Percentiles rank a stretch among this genome's conserved stretches.
Conservation (phyloP, 2,888 invertebrate genomes). For the Mythimna pallens region DNA sequence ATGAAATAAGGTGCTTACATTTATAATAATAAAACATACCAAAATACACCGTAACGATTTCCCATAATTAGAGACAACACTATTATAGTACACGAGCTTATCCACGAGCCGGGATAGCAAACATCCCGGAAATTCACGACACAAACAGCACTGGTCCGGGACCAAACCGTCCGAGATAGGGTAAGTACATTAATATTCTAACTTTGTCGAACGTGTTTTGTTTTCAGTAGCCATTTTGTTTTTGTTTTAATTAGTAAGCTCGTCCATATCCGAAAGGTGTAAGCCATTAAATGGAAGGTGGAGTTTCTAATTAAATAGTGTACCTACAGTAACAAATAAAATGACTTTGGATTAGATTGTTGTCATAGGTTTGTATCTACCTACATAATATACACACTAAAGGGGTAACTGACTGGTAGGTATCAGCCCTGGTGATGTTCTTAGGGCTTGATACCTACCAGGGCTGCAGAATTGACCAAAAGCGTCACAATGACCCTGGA, state of each 20-base stretch:
- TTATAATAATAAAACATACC: neutral
- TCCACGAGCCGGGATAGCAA: conserved; percentile 22
- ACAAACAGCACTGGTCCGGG: conserved; percentile 56
- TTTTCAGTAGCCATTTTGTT: conserved; percentile 76
- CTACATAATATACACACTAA: too few species aligned
- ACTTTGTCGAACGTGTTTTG: conserved; percentile 85
- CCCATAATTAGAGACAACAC: neutral
- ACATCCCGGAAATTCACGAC: conserved; percentile 32
- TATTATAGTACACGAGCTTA: conserved; percentile 7
- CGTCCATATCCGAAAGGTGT: conserved; percentile 53
- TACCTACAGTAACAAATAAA: conserved; percentile 41
- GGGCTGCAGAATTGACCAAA: too few species aligned
- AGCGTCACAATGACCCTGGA: too few species aligned
- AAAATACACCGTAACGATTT: neutral
- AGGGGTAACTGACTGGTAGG: too few species aligned
- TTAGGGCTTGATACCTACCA: too few species aligned
- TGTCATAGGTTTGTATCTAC: neutral
- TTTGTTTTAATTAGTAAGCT: conserved; percentile 79
- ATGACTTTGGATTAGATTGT: conserved; percentile 46
- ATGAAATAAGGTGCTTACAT: too few species aligned
- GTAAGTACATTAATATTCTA: conserved; percentile 86
- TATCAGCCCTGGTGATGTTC: too few species aligned
- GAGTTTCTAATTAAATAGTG: conserved; percentile 56
- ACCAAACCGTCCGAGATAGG: conserved; percentile 65
- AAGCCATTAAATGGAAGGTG: conserved; percentile 56